phyloP scores from a whole-genome alignment of 1,140 invertebrate genomes.

The Stratiolaelaps scimitus region DNA sequence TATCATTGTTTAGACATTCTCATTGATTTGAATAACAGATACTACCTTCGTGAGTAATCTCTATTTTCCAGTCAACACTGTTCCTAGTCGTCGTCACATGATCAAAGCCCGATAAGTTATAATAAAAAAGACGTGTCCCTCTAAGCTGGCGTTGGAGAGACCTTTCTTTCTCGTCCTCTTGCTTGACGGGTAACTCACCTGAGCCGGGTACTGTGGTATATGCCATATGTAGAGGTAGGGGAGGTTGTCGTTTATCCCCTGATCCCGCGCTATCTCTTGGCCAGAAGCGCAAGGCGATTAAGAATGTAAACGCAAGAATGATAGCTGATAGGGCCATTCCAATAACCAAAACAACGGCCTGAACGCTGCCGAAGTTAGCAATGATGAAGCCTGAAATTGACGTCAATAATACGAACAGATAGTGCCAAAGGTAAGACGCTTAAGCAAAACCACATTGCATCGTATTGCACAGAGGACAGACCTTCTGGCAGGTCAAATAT shows the following conservation, averaged over 20 bases:
- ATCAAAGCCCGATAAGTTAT: no score
- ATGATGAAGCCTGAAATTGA: conserved; percentile 14
- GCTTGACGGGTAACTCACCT: no score
- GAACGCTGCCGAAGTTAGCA: neutral
- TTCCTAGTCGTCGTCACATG: neutral
- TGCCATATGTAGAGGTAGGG: no score
- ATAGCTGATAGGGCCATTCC: conserved; percentile 22
- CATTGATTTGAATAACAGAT: neutral
- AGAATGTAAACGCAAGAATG: conserved; percentile 20
- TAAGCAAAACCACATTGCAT: no score
- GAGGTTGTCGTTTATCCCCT: conserved; percentile 19
- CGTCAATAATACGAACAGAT: neutral
- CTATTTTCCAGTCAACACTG: neutral
- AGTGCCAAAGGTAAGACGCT: no score
- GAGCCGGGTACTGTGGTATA: no score
- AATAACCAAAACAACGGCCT: conserved; percentile 14
- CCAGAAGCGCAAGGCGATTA: conserved; percentile 12
- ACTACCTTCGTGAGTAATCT: neutral
- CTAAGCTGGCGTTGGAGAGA: neutral
- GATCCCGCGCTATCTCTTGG: neutral
- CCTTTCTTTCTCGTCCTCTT: neutral
- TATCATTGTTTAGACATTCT: neutral
- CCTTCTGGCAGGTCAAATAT: no score
- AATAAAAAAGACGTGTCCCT: neutral
- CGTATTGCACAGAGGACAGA: no score